A percentile compares a stretch with the other conserved stretches of the same genome.
These are phyloP conservation scores for Lichenostomus cassidix DNA, from an alignment of 2,113 vertebrate genomes.

Conservation along the genomic window DNA sequence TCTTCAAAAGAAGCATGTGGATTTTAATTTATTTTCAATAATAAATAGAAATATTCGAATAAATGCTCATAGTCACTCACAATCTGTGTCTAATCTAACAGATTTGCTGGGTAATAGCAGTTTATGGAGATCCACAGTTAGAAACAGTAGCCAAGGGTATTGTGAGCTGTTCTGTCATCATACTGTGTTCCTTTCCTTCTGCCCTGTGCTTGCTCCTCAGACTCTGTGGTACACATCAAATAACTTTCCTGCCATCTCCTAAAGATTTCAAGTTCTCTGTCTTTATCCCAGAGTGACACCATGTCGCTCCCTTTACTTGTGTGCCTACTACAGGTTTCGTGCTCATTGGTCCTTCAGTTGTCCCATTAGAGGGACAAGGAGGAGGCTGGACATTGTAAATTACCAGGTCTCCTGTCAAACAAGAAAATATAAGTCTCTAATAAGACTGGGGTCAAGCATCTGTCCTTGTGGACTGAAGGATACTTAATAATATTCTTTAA, in stretches of 20 bases:
- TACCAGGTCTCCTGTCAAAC: not conserved
- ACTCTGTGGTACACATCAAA: not conserved
- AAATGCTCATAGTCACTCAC: not conserved
- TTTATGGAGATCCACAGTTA: not conserved
- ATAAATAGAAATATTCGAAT: not conserved
- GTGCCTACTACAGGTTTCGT: not conserved
- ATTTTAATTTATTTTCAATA: not conserved
- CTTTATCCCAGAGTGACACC: not conserved
- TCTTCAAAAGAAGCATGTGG: not conserved
- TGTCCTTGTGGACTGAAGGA: not conserved
- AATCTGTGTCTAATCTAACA: not conserved
- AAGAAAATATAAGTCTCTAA: not conserved
- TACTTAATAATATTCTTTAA: not conserved
- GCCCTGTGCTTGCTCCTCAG: not conserved
- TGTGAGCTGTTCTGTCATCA: not conserved
- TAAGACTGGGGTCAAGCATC: not conserved
- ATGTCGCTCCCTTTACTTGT: not conserved
- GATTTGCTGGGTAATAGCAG: not conserved
- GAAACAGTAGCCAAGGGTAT: not conserved
- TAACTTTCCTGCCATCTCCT: not conserved
- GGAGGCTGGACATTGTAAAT: not conserved
- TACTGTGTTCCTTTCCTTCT: not conserved
- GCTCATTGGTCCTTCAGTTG: not conserved
- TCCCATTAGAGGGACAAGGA: not conserved
- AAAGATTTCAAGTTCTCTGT: not conserved